Conservation (phyloP, 2,113 vertebrate species). For the Murina feae region DNA sequence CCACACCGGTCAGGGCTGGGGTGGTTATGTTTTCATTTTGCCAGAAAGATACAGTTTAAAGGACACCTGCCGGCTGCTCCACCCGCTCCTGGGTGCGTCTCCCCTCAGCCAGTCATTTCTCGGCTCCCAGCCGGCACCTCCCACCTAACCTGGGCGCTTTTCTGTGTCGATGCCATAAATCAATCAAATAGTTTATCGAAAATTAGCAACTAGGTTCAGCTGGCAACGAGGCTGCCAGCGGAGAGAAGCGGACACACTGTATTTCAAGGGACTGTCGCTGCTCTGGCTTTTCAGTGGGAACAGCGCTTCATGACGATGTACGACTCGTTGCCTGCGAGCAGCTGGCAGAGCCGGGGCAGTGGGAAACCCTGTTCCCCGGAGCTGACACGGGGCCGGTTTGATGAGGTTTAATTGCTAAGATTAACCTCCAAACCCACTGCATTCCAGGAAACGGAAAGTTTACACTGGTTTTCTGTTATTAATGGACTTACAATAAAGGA, state of each 20-base stretch:
- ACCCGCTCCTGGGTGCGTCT: background rate
- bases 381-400: background rate
- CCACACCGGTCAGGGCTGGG: too few species aligned
- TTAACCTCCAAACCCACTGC: conserved; percentile 41
- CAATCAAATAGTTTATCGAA: background rate
- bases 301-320: background rate
- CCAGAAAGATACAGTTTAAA: too few species aligned
- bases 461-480: conserved; percentile 6
- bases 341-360: background rate
- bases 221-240: background rate
- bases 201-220: background rate
- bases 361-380: background rate
- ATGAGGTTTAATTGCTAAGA: conserved; percentile 17
- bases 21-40: too few species aligned
- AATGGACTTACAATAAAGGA: conserved; percentile 23
- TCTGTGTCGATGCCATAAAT: background rate
- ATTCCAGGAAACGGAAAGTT: conserved; percentile 40
- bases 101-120: background rate
- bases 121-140: background rate
- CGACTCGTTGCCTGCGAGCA: background rate
- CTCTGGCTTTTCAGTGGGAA: background rate
- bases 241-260: background rate
- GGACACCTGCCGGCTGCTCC: rapidly evolving
- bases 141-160: background rate
- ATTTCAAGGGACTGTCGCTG: background rate